Base-by-base conservation (phyloP, 1,140 invertebrate genomes). In the Hyposmocoma kahamanoa region DNA sequence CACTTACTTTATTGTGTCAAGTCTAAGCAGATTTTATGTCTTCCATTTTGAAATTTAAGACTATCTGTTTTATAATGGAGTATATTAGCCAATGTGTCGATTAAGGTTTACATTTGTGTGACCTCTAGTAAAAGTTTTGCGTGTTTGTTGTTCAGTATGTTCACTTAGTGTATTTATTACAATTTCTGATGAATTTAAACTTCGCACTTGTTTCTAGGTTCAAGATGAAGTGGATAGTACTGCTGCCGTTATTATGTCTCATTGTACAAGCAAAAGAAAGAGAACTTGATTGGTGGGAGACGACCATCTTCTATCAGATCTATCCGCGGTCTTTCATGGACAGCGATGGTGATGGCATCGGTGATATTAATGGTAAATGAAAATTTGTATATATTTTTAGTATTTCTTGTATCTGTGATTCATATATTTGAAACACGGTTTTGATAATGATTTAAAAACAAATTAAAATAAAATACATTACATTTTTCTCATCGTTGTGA, bases 281-380 rank as follows among this genome's bases (percentile, higher is more conserved):
- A 18, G 67, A 78, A 26, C 45, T 67, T 2, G 87, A 93, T 54
- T 96, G 94, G 94, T 96, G 92, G 91, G 89, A 92, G 59, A 90
- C 90, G 13, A 90, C 90, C 0, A 82, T 91, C 3, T 90, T 95
- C 57, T 95, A 96, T 74, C 92, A 95, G 77, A 90, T 95, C 34
- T 94, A 94, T 62, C 91, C 92, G 0, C 84, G 91, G 42, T 94
- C 93, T 26, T 94, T 95, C 68, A 89, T 87, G 75, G 94, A 96
- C 71, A 89, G 88, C 18, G 80, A 94, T 67, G 89, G 88, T 3
- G 91, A 94, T 66, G 78, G 75, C 1, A 72, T 82, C 32, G 78
- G 78, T 26, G 78, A 82, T 51, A 38, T 82, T 11, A 79, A 77
- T 47, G 78, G 78, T 75, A 64, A 59, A 34, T 22, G n/a, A n/a